Conservation (phyloP, 2,888 invertebrate genomes). For the Lycaena phlaeas region DNA sequence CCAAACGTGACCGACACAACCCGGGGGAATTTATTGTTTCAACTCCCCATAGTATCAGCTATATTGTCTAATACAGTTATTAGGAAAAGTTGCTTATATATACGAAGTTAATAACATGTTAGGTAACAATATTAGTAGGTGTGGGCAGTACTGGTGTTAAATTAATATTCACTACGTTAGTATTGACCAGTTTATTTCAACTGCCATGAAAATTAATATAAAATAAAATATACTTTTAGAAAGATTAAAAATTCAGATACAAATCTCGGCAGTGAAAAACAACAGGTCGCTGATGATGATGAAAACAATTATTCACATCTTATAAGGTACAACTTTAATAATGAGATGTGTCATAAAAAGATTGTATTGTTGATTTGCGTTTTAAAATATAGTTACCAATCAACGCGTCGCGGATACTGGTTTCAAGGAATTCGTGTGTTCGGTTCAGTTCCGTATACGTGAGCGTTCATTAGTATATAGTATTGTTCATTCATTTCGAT, state of each 20-base stretch:
- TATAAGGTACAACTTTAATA: too few relatives aligned
- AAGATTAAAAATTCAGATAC: too few relatives aligned
- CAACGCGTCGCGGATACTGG: background rate
- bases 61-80: background rate
- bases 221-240: too few relatives aligned
- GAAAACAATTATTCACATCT: too few relatives aligned
- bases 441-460: slow-evolving; percentile 1
- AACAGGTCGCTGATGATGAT: too few relatives aligned
- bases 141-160: background rate
- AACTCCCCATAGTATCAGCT: slow-evolving; percentile 1
- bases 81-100: slow-evolving; percentile 1
- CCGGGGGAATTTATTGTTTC: slow-evolving; percentile 2
- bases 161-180: too few relatives aligned
- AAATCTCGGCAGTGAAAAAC: too few relatives aligned
- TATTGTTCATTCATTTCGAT: slow-evolving; percentile 2
- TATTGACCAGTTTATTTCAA: too few relatives aligned
- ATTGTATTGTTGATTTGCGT: too few relatives aligned
- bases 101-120: slow-evolving; percentile 1
- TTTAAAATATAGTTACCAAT: background rate
- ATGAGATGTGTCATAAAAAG: too few relatives aligned
- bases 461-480: background rate
- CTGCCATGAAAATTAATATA: too few relatives aligned
- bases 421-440: slow-evolving; percentile 6
- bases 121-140: background rate
- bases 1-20: slow-evolving; percentile 2